Evolutionary conservation across 2,888 invertebrate genomes (phyloP).

Genomic region (Masnerella sp.): DNA sequence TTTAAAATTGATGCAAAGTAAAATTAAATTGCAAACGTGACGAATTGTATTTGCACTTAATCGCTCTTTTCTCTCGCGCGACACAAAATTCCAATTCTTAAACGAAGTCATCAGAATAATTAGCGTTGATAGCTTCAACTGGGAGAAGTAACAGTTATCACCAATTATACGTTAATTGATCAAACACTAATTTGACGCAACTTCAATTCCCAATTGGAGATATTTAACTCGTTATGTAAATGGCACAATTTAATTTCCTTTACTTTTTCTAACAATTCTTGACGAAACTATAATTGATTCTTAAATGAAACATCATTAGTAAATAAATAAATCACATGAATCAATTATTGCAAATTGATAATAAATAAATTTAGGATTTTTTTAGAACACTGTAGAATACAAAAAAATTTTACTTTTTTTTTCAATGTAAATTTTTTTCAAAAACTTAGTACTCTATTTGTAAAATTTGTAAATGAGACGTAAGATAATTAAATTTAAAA

Average conservation of each 20-base stretch:
- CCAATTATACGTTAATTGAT: constrained; percentile 47
- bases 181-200: constrained; percentile 44
- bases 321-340: too few species aligned
- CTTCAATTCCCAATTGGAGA: constrained; percentile 39
- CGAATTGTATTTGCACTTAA: constrained; percentile 5
- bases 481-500: too few species aligned
- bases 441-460: too few species aligned
- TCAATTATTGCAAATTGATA: too few species aligned
- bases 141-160: constrained; percentile 42
- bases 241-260: constrained; percentile 42
- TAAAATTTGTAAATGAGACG: too few species aligned
- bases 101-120: constrained; percentile 55
- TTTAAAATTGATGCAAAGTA: too few species aligned
- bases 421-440: too few species aligned
- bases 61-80: constrained; percentile 18
- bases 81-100: constrained; percentile 52
- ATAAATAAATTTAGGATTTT: too few species aligned
- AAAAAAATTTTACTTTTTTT: too few species aligned
- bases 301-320: too few species aligned
- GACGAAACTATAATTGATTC: too few species aligned
- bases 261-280: constrained; percentile 19
- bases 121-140: constrained; percentile 43
- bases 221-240: constrained; percentile 41
- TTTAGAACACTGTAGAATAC: too few species aligned
- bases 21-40: background rate